Percentiles rank a stretch among this genome's conserved stretches.
These are phyloP conservation scores for Diaphora mendica DNA, from an alignment of 2,888 invertebrate species.

Conservation along the genomic window DNA sequence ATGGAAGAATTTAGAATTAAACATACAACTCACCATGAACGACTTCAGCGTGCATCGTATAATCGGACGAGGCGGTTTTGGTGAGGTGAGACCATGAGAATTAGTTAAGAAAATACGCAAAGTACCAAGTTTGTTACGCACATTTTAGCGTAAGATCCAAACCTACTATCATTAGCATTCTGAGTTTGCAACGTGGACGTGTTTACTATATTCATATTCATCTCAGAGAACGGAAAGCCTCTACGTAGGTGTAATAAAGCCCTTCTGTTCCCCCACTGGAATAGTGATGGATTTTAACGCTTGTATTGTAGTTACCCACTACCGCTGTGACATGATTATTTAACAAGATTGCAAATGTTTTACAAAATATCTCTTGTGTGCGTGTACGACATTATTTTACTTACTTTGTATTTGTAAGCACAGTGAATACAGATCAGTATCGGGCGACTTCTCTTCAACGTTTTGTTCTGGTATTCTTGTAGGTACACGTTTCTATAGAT, in stretches of 20 bases:
- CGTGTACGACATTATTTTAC: slow-evolving; percentile 16
- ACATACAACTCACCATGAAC: slow-evolving; percentile 99
- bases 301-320: slow-evolving; percentile 30
- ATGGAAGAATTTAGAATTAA: slow-evolving; percentile 99
- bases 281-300: slow-evolving; percentile 56
- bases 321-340: slow-evolving; percentile 26
- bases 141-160: slow-evolving; percentile 43
- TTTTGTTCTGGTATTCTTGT: slow-evolving; percentile 22
- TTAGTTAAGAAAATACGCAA: slow-evolving; percentile 31
- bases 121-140: slow-evolving; percentile 45
- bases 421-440: slow-evolving; percentile 18
- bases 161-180: slow-evolving; percentile 55
- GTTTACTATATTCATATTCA: slow-evolving; percentile 63
- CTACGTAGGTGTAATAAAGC: slow-evolving; percentile 61
- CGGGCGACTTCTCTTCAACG: slow-evolving; percentile 5
- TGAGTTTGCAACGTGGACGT: slow-evolving; percentile 46
- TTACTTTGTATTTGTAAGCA: slow-evolving; percentile 15
- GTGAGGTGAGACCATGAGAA: slow-evolving; percentile 88
- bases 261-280: slow-evolving; percentile 49
- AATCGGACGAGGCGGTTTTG: slow-evolving; percentile 99
- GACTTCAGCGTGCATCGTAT: slow-evolving; percentile 99
- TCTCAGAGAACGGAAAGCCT: slow-evolving; percentile 58
- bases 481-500: slow-evolving; percentile 29
- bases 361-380: slow-evolving; percentile 21
- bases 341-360: slow-evolving; percentile 19